phyloP scores from a whole-genome alignment of 2,888 invertebrate genomes.

The Rhagium mordax region DNA sequence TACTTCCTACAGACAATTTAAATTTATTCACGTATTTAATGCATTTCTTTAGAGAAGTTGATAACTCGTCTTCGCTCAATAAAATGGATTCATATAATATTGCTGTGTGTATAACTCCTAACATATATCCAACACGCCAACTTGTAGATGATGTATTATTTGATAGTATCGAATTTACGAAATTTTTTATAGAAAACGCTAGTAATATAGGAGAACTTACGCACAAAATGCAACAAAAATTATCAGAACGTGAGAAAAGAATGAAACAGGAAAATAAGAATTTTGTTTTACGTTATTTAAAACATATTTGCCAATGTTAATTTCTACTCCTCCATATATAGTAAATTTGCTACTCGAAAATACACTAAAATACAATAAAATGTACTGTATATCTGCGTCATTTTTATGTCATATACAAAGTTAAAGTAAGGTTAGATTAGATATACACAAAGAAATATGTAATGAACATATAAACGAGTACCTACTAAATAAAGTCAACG shows the following conservation, averaged over 20 bases:
- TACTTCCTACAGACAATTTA: conserved; percentile 83
- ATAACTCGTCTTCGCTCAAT: conserved; percentile 30
- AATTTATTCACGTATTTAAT: conserved; percentile 86
- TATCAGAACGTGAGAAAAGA: background rate
- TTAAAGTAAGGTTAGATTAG: too few relatives aligned
- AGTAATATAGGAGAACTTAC: conserved; percentile 41
- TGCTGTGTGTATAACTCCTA: conserved; percentile 35
- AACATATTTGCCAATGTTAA: background rate
- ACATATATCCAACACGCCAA: conserved; percentile 30
- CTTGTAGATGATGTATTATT: conserved; percentile 15
- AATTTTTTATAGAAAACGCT: conserved; percentile 31
- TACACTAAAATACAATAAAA: background rate
- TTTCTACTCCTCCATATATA: background rate
- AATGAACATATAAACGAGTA: too few relatives aligned
- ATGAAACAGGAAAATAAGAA: background rate
- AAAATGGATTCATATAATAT: conserved; percentile 34
- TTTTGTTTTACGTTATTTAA: background rate
- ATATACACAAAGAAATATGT: too few relatives aligned
- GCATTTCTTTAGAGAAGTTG: conserved; percentile 69
- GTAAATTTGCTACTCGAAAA: background rate
- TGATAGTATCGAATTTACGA: conserved; percentile 23
- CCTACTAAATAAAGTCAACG: too few relatives aligned
- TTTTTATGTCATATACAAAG: too few relatives aligned
- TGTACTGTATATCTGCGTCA: background rate
- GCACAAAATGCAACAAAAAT: conserved; percentile 9